Percentiles rank a stretch among this genome's conserved stretches.
Conservation (phyloP, 1,140 invertebrate species). For the Sesamia nonagrioides region DNA sequence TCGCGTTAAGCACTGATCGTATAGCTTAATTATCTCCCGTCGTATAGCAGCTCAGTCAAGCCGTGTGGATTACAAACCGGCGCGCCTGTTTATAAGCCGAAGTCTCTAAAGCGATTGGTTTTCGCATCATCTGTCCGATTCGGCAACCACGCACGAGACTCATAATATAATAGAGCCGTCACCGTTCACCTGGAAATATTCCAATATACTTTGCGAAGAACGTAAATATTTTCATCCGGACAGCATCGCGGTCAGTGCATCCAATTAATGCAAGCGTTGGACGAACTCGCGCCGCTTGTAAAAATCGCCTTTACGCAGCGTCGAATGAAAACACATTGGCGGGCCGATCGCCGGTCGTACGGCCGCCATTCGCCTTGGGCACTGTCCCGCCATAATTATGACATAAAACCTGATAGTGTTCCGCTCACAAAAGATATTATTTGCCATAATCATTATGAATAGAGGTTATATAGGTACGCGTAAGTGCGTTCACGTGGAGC, state of each 20-base stretch:
- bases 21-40: slow-evolving; percentile 69
- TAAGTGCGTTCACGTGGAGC: slow-evolving; percentile 46
- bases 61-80: slow-evolving; percentile 61
- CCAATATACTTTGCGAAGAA: slow-evolving; percentile 71
- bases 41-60: slow-evolving; percentile 65
- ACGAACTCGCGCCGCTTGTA: slow-evolving; percentile 63
- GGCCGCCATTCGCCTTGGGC: slow-evolving; percentile 25
- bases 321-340: slow-evolving; percentile 62
- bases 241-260: slow-evolving; percentile 69
- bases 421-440: slow-evolving; percentile 48
- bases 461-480: slow-evolving; percentile 43
- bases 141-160: slow-evolving; percentile 53
- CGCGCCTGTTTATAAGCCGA: slow-evolving; percentile 66
- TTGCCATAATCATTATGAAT: slow-evolving; percentile 48
- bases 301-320: slow-evolving; percentile 65
- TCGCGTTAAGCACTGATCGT: slow-evolving; percentile 40
- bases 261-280: slow-evolving; percentile 73
- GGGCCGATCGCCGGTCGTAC: not conserved
- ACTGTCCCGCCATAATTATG: slow-evolving; percentile 51
- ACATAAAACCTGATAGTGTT: slow-evolving; percentile 53
- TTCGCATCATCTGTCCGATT: slow-evolving; percentile 67
- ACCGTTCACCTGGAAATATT: slow-evolving; percentile 73
- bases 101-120: slow-evolving; percentile 65
- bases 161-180: slow-evolving; percentile 64
- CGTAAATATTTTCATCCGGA: slow-evolving; percentile 72